A percentile compares a stretch with the other conserved stretches of the same genome.
These are phyloP conservation scores for Zaprionus bogoriensis DNA, from an alignment of 2,888 invertebrate species.

Conservation along the genomic window DNA sequence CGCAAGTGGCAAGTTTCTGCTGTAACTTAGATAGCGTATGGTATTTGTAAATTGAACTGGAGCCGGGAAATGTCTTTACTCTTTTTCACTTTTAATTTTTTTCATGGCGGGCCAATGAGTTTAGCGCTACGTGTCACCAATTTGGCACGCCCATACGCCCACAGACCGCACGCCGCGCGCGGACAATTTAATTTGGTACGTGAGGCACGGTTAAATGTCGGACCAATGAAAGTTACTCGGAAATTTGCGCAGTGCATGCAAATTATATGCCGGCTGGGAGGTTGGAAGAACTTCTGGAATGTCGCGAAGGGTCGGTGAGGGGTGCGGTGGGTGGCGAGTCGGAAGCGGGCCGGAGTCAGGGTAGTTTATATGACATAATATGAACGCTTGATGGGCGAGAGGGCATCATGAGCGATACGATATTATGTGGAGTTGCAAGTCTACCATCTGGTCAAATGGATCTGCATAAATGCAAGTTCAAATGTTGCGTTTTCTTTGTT, in stretches of 20 bases:
- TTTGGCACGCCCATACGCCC: conserved; percentile 52
- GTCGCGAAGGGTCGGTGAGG: not conserved
- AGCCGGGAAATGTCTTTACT: conserved; percentile 3
- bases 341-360: conserved; percentile 10
- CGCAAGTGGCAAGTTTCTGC: conserved; percentile 45
- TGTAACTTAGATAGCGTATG: conserved; percentile 40
- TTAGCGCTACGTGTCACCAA: conserved; percentile 56
- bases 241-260: conserved; percentile 56
- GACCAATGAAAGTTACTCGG: conserved; percentile 19
- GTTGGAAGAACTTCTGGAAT: not conserved
- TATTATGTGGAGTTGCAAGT: conserved; percentile 83
- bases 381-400: conserved; percentile 77
- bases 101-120: conserved; percentile 10
- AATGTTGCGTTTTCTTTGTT: conserved; percentile 63
- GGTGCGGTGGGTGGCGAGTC: not conserved
- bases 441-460: conserved; percentile 81
- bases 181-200: conserved; percentile 67
- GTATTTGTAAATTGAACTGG: conserved; percentile 63
- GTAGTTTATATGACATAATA: conserved; percentile 76
- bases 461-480: conserved; percentile 80
- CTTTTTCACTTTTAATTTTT: conserved; percentile 1
- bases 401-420: conserved; percentile 76
- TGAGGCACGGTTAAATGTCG: conserved; percentile 42
- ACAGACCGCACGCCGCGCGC: conserved; percentile 15
- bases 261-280: conserved; percentile 38